phyloP scores from a whole-genome alignment of 2,797 vertebrate species.

The Gymnoscopelus braueri region DNA sequence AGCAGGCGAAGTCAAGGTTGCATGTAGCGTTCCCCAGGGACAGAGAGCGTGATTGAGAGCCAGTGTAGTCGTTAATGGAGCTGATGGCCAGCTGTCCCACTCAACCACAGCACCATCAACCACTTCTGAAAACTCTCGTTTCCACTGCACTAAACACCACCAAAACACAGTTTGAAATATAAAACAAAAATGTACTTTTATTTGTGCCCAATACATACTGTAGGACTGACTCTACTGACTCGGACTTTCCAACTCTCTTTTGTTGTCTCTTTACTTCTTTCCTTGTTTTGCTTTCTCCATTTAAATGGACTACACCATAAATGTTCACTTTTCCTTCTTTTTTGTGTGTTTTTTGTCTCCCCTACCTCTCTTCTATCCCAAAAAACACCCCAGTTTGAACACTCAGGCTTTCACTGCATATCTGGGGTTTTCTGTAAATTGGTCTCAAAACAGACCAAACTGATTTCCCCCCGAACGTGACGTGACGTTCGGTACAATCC shows the following conservation, averaged over 20 bases:
- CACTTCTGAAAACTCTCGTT: constrained; percentile 22
- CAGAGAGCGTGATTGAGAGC: constrained; percentile 68
- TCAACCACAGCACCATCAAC: constrained; percentile 21
- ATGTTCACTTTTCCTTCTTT: too few species aligned
- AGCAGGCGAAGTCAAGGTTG: constrained; percentile 46
- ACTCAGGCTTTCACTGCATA: too few species aligned
- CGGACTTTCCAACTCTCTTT: constrained; percentile 20
- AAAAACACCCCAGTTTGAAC: too few species aligned
- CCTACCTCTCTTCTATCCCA: too few species aligned
- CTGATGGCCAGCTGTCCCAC: constrained; percentile 32
- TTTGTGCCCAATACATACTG: constrained; percentile 16
- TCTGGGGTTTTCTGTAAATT: too few species aligned
- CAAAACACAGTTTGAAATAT: constrained; percentile 33
- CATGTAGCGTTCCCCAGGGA: constrained; percentile 50
- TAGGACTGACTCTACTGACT: not conserved
- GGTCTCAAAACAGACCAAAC: too few species aligned
- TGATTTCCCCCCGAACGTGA: too few species aligned
- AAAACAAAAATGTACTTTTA: constrained; percentile 16
- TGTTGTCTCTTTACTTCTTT: constrained; percentile 15
- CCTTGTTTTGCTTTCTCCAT: not conserved
- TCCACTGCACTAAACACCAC: not conserved
- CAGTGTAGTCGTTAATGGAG: constrained; percentile 66
- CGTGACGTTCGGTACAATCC: too few species aligned
- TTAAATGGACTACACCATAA: too few species aligned
- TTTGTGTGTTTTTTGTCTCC: too few species aligned